Evolutionary conservation across 2,113 vertebrate species (phyloP), one percentile per base, ranked within the genome.

Genomic region (Panthera uncia): DNA sequence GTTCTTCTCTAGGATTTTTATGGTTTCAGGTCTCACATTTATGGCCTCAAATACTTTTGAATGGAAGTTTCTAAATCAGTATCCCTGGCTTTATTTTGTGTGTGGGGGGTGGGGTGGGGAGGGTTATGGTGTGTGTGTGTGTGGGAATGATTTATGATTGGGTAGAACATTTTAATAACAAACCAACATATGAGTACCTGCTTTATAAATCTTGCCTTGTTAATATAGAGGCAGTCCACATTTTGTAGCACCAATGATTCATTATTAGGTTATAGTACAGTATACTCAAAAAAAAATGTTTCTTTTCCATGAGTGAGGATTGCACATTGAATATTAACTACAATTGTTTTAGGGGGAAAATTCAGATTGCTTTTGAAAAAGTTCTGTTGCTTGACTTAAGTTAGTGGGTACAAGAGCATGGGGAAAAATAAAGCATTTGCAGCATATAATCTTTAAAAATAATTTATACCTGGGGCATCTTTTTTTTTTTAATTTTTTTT

Each of bases 121-220:
- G 36, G 5, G n/a, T 23, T 74, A n/a, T 61, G 16, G 41, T 65
- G 27, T 65, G 27, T 65, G 63, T 65, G 63, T 65, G 63, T 63
- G 38, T 38, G 69, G 7, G 57, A 48, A 14, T 85, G 63, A 78
- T 69, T 38, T 83, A 41, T 93, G 89, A 14, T 79, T 90, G 83
- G 7, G 21, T 87, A 88, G 63, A 73, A 25, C 78, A 9, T 91
- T 92, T 95, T 87, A 68, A 73, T 76, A 95, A 71, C 25, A 89
- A 69, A 89, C 10, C 29, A 65, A 33, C 29, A 4, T 38, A 10
- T 89, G 38, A 96, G 38, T 76, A 92, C 50, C 71, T 36, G n/a
- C 11, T 78, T 52, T 48, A 7, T 95, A 83, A 89, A 12, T 76
- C 94, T 45, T 74, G 23, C 4, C 69, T 57, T 27, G 11, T 73